phyloP scores from a whole-genome alignment of 2,888 invertebrate species.

The Rapana venosa region DNA sequence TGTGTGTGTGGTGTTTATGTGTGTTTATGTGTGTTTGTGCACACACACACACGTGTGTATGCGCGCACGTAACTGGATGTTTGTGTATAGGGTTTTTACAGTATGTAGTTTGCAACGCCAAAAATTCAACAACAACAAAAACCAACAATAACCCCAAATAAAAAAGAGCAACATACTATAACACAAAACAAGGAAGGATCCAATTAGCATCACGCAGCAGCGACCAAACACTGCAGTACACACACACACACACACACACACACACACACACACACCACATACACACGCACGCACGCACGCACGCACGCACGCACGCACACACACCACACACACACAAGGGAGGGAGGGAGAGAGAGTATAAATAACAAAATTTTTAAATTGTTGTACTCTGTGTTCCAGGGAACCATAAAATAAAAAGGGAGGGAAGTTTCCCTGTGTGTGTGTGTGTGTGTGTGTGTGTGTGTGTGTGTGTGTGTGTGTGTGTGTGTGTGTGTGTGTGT shows the following conservation, averaged over 20 bases:
- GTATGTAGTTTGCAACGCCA: neutral
- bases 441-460: neutral
- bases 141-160: no score
- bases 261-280: neutral
- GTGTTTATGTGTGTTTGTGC: no score
- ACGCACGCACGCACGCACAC: conserved; percentile 3
- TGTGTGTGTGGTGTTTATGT: no score
- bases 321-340: neutral
- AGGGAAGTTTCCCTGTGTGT: no score
- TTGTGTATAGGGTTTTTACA: no score
- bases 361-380: neutral
- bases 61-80: neutral
- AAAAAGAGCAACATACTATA: neutral
- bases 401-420: neutral
- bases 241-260: neutral
- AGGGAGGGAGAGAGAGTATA: neutral
- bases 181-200: neutral
- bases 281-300: neutral
- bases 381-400: neutral
- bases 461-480: neutral
- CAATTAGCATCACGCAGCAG: neutral
- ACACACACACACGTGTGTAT: neutral
- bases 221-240: neutral
- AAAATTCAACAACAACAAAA: neutral
- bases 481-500: no score